Conservation (phyloP, 2,113 vertebrate genomes). For the Ranitomeya imitator region DNA sequence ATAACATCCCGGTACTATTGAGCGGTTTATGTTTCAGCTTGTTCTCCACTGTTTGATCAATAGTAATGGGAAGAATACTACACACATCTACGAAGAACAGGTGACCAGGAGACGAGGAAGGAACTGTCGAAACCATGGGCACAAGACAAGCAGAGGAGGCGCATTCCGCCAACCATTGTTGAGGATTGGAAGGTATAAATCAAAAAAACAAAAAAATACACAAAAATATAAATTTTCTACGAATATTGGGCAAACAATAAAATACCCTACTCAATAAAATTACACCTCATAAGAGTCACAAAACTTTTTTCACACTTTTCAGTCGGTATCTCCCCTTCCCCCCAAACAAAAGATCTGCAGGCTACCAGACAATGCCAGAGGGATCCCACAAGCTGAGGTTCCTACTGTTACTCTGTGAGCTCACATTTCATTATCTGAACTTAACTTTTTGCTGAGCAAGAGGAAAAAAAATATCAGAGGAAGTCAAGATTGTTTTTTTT, state of each 20-base stretch:
- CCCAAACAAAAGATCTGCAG: neutral
- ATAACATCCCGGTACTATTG: neutral
- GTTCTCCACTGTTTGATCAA: conserved; percentile 21
- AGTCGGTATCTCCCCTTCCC: neutral
- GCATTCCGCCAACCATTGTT: too few relatives aligned
- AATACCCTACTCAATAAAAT: neutral
- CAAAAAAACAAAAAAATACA: too few relatives aligned
- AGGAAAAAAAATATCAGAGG: neutral
- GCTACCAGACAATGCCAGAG: neutral
- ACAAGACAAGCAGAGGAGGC: neutral
- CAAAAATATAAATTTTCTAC: too few relatives aligned
- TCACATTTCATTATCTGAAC: neutral
- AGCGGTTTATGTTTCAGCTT: conserved; percentile 4
- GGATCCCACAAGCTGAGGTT: neutral
- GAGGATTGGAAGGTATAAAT: too few relatives aligned
- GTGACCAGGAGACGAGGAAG: neutral
- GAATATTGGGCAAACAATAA: too few relatives aligned
- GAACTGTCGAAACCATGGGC: neutral
- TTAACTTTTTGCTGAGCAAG: neutral
- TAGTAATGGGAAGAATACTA: neutral
- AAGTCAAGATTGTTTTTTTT: neutral
- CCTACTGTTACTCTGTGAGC: neutral
- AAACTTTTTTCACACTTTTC: neutral
- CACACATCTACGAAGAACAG: neutral
- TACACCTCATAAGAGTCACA: neutral